These are phyloP conservation scores for Crypturellus tataupa DNA, from an alignment of 2,797 vertebrate genomes.

Conservation along the genomic window DNA sequence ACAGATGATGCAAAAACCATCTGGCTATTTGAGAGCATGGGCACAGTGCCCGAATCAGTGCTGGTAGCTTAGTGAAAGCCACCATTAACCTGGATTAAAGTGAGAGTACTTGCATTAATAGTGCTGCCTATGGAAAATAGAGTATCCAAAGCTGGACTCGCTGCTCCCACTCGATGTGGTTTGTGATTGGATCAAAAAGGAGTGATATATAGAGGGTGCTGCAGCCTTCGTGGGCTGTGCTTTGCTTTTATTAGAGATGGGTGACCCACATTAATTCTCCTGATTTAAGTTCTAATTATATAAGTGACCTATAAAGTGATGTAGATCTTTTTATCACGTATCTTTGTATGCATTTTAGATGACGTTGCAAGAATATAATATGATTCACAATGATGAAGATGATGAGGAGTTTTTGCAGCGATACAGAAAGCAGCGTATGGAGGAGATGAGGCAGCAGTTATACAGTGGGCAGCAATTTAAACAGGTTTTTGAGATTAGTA, in stretches of 20 bases:
- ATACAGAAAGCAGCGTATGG: conserved; percentile 95
- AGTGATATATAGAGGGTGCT: background rate
- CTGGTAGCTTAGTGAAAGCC: background rate
- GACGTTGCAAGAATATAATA: conserved; percentile 90
- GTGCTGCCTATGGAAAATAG: background rate
- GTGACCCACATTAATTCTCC: conserved; percentile 42
- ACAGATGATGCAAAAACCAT: background rate
- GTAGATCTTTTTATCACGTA: background rate
- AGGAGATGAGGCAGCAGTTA: conserved; percentile 93
- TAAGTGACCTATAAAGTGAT: background rate
- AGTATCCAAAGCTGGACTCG: background rate
- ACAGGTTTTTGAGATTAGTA: conserved; percentile 89
- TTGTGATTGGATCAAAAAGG: conserved; percentile 39
- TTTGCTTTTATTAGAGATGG: conserved; percentile 19
- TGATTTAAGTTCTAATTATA: background rate
- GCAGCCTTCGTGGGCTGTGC: background rate
- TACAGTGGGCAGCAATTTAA: conserved; percentile 90
- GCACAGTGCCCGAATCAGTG: fast-evolving
- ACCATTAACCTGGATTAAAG: conserved; percentile 36
- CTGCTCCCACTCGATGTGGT: background rate
- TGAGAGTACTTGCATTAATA: background rate
- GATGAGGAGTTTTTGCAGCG: conserved; percentile 95
- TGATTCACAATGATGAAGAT: conserved; percentile 87
- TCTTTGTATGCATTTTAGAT: conserved; percentile 80
- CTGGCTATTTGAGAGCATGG: background rate